Conservation (phyloP, 1,140 invertebrate species). For the Danaus plexippus region DNA sequence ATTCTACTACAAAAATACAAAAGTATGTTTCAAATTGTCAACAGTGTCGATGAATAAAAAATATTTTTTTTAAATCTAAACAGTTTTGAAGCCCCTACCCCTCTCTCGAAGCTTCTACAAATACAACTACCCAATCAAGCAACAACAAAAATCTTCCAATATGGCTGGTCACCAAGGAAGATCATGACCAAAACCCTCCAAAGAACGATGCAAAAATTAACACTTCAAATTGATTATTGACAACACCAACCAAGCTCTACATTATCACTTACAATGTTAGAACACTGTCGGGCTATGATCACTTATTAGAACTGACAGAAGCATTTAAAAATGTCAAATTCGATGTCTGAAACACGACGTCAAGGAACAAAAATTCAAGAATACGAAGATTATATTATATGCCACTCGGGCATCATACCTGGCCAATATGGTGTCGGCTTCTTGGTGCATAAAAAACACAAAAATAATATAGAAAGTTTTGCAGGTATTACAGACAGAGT, state of each 20-base stretch:
- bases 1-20: too few species aligned
- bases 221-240: too few species aligned
- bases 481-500: constrained; percentile 3
- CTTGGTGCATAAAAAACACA: constrained; percentile 15
- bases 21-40: too few species aligned
- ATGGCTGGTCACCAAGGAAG: constrained; percentile 21
- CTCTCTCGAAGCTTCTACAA: constrained; percentile 15
- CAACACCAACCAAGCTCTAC: too few species aligned
- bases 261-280: constrained; percentile 24
- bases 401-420: constrained; percentile 20
- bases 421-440: constrained; percentile 20
- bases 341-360: constrained; percentile 24
- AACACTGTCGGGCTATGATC: constrained; percentile 16
- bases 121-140: constrained; percentile 10
- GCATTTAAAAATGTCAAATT: constrained; percentile 24
- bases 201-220: constrained; percentile 1
- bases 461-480: constrained; percentile 6
- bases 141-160: constrained; percentile 22
- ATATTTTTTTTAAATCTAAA: too few species aligned
- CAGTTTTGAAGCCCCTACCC: too few species aligned
- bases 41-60: too few species aligned
- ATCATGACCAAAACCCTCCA: too few species aligned
- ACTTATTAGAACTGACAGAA: constrained; percentile 16
- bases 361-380: constrained; percentile 19
- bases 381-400: constrained; percentile 20